These are phyloP conservation scores for Lutjanus erythropterus DNA, from an alignment of 2,113 vertebrate genomes.

Conservation along the genomic window DNA sequence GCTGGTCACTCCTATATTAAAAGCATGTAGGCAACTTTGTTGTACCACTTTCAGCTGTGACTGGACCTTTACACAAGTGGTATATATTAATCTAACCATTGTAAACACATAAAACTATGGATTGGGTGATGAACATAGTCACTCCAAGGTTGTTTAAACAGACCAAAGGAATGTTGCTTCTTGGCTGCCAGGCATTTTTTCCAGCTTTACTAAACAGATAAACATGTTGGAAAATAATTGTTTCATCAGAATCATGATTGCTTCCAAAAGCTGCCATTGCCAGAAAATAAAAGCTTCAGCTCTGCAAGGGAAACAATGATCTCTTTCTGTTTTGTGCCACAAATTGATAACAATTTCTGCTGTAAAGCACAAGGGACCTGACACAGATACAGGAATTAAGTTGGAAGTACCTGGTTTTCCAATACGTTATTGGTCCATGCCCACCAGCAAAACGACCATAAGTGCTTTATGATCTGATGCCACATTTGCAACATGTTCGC, in stretches of 20 bases:
- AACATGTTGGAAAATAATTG: constrained; percentile 20
- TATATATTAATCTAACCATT: not conserved
- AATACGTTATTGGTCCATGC: too few relatives aligned
- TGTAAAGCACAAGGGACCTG: not conserved
- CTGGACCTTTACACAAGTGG: not conserved
- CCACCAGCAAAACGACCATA: too few relatives aligned
- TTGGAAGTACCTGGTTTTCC: not conserved
- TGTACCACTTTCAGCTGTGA: not conserved
- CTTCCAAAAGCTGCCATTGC: not conserved
- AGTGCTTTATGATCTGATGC: too few relatives aligned
- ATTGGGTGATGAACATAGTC: not conserved
- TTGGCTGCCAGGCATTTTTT: constrained; percentile 1
- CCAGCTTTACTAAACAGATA: constrained; percentile 14
- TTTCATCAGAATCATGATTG: constrained; percentile 9
- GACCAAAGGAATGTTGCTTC: not conserved
- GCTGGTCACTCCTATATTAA: too few relatives aligned
- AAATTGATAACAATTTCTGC: not conserved
- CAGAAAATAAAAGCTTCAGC: not conserved
- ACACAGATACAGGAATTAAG: not conserved
- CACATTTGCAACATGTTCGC: too few relatives aligned
- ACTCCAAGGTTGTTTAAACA: not conserved
- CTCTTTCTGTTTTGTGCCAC: not conserved
- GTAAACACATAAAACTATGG: not conserved
- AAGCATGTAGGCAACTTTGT: not conserved
- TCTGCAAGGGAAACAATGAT: not conserved